Evolutionary conservation across 2,888 invertebrate genomes (phyloP), one percentile per base, ranked within the genome.

Genomic region (Orthosia gothica): DNA sequence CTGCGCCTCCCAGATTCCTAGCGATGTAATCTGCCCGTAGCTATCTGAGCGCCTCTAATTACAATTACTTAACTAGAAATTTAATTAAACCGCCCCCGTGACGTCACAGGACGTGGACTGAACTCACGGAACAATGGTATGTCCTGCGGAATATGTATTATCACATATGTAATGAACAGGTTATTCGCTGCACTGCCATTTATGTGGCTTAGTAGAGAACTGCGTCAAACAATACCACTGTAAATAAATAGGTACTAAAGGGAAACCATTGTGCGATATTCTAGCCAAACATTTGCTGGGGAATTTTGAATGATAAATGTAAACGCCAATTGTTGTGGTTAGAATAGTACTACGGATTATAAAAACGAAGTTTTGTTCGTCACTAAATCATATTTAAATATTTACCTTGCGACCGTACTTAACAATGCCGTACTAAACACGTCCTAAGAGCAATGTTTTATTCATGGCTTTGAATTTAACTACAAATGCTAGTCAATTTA

Each of bases 81-180:
- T 86, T 83, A 85, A 85, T 85, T 80, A 84, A 86, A 80, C 72
- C 59, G 32, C 65, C 55, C 61, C 57, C 64, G 57, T 76, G 70
- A 71, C 68, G 70, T 72, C 61, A 73, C n/a, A n/a, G 58, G 20
- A 67, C 54, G 57, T 61, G 18, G 23, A 18, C 40, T 12, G 68
- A 73, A 83, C 74, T 78, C 85, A 18, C 32, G 15, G 70, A 73
- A 83, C 74, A 81, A 84, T 76, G 67, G 32, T 57, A 70, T 62
- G 74, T 62, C 68, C 71, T 64, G 50, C 55, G 49, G 59, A 81
- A 67, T 57, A 70, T 50, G 75, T 71, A 57, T 54, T 45, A 32
- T 26, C 20, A 76, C 70, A 68, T 65, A 52, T 59, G 63, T 40
- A 64, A 70, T 70, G 40, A 49, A 59, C 32, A 13, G 47, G 40